Evolutionary conservation across 2,888 invertebrate genomes (phyloP).

Genomic region (Spilarctia lutea): DNA sequence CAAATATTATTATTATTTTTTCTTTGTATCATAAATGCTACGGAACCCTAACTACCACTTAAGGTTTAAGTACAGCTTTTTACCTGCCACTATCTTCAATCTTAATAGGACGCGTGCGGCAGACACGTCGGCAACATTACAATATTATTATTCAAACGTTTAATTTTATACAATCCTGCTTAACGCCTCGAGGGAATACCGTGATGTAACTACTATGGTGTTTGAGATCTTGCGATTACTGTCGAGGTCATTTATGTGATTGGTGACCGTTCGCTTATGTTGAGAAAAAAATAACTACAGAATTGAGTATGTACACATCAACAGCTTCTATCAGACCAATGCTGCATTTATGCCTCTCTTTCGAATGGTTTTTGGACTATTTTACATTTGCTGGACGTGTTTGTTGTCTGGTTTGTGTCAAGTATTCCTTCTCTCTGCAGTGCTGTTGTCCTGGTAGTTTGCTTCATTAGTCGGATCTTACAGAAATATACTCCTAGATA

Average conservation of each 20-base stretch:
- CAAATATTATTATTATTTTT: no score
- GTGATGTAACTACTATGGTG: conserved; percentile 2
- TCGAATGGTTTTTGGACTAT: no score
- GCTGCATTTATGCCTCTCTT: no score
- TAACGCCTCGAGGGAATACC: conserved; percentile 9
- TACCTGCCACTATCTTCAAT: conserved; percentile 31
- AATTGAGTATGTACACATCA: no score
- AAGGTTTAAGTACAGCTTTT: neutral
- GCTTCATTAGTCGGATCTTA: no score
- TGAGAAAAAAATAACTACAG: neutral
- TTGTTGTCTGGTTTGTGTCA: no score
- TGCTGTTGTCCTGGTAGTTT: no score
- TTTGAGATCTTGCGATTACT: neutral
- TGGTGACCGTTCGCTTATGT: neutral
- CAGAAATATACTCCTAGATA: no score
- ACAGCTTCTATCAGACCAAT: no score
- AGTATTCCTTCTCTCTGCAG: no score
- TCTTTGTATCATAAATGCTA: neutral
- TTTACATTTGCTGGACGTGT: no score
- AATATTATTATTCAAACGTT: conserved; percentile 1
- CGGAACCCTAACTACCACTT: neutral
- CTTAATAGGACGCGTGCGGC: conserved; percentile 40
- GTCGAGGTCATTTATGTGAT: neutral
- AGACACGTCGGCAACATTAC: neutral
- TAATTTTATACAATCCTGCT: conserved; percentile 2